Percentiles rank a stretch among this genome's conserved stretches.
Conservation (phyloP, 2,113 vertebrate species). For the Pteruthius melanotis region DNA sequence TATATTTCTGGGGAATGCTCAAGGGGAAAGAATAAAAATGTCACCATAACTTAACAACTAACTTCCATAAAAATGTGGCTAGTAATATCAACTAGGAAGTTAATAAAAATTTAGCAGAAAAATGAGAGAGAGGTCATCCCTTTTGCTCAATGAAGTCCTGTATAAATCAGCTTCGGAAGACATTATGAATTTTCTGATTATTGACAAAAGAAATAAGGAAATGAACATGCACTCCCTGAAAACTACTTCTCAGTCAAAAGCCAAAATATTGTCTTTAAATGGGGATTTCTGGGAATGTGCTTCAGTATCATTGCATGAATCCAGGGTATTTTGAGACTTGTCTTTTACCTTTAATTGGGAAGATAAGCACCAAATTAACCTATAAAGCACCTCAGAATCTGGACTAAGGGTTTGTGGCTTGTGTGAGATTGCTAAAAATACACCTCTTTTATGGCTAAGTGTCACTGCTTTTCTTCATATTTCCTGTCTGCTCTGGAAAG, state of each 20-base stretch:
- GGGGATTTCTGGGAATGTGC: neutral
- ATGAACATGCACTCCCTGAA: neutral
- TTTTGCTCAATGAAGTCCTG: neutral
- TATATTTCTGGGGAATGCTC: neutral
- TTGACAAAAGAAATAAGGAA: neutral
- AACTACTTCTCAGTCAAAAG: neutral
- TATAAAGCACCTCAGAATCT: neutral
- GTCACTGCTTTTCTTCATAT: neutral
- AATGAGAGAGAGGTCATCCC: neutral
- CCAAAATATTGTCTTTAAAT: neutral
- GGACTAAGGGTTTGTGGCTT: neutral
- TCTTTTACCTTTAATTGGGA: neutral
- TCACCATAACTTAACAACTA: neutral
- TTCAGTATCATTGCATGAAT: neutral
- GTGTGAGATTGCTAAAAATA: neutral
- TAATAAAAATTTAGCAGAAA: neutral
- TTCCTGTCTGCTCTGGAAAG: neutral
- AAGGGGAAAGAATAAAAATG: neutral
- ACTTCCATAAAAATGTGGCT: neutral
- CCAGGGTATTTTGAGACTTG: neutral
- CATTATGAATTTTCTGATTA: neutral
- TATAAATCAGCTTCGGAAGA: neutral
- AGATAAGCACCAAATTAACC: neutral
- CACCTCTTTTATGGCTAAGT: fast-evolving
- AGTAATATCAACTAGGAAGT: neutral